These are phyloP conservation scores for Pachliopta kotzebuea DNA, from an alignment of 2,888 invertebrate genomes.

Conservation along the genomic window DNA sequence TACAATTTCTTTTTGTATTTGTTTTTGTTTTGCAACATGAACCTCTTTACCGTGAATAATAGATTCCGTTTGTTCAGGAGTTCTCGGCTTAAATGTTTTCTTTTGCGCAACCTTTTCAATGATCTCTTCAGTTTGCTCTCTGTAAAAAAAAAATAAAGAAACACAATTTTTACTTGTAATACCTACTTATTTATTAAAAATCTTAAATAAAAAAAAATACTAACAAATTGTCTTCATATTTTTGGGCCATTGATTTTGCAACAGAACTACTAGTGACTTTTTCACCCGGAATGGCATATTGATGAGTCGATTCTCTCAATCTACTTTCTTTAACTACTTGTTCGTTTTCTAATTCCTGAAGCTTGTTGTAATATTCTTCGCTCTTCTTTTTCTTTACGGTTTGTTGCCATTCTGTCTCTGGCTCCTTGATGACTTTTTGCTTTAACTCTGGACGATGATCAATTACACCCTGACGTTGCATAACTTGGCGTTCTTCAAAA, in stretches of 20 bases:
- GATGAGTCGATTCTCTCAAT: conserved; percentile 88
- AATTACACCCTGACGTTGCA: conserved; percentile 84
- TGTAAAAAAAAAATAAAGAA: conserved; percentile 49
- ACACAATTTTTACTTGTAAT: not conserved
- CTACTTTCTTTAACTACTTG: conserved; percentile 91
- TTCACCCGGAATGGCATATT: conserved; percentile 92
- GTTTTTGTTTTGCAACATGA: conserved; percentile 92
- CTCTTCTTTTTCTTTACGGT: conserved; percentile 89
- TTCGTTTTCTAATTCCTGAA: conserved; percentile 91
- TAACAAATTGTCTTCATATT: conserved; percentile 92
- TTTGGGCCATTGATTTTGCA: conserved; percentile 93
- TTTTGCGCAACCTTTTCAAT: conserved; percentile 70
- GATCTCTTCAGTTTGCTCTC: conserved; percentile 82
- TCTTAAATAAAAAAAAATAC: conserved; percentile 53
- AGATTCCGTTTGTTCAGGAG: conserved; percentile 90
- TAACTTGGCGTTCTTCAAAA: conserved; percentile 90
- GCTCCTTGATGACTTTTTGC: conserved; percentile 84
- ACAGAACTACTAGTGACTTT: conserved; percentile 87
- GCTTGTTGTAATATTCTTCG: conserved; percentile 90
- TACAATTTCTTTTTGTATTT: conserved; percentile 92
- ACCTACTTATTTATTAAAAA: not conserved
- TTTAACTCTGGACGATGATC: conserved; percentile 83
- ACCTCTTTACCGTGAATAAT: conserved; percentile 94
- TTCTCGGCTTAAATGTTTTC: conserved; percentile 76
- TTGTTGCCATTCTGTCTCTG: conserved; percentile 93